phyloP scores from a whole-genome alignment of 2,888 invertebrate genomes.

The Tromatobia lineatoria region DNA sequence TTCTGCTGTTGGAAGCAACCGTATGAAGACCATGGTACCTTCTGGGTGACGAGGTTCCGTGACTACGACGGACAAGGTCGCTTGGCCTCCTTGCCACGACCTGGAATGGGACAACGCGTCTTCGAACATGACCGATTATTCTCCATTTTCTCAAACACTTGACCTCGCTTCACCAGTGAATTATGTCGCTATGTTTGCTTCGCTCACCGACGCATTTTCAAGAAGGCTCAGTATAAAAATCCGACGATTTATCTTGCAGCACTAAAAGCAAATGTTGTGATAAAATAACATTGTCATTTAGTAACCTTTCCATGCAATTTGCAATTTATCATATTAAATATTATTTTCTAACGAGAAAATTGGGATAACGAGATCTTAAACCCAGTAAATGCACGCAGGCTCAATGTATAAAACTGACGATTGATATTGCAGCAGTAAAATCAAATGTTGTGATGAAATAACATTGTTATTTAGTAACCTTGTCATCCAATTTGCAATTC shows the following conservation, averaged over 20 bases:
- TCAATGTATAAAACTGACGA: too few relatives aligned
- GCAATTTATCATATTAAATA: too few relatives aligned
- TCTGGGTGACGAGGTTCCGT: slow-evolving; percentile 39
- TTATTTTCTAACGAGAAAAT: too few relatives aligned
- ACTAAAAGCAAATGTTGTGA: neutral
- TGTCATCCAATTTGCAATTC: too few relatives aligned
- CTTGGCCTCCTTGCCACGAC: slow-evolving; percentile 53
- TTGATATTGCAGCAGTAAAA: too few relatives aligned
- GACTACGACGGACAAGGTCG: slow-evolving; percentile 55
- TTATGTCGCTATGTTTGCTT: neutral
- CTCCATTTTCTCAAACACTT: slow-evolving; percentile 37
- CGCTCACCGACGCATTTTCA: neutral
- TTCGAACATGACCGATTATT: slow-evolving; percentile 46
- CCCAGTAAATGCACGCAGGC: too few relatives aligned
- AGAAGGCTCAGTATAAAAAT: neutral
- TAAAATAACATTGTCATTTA: neutral
- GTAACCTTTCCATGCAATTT: too few relatives aligned
- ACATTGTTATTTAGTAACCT: too few relatives aligned
- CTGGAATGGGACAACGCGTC: slow-evolving; percentile 37
- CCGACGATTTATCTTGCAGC: neutral
- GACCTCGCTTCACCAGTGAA: slow-evolving; percentile 37
- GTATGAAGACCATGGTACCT: slow-evolving; percentile 18
- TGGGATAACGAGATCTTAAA: too few relatives aligned
- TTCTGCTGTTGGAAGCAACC: neutral
- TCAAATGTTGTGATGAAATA: too few relatives aligned